Percentiles rank a stretch among this genome's conserved stretches.
phyloP scores from a whole-genome alignment of 2,113 vertebrate species.

The Bos javanicus region DNA sequence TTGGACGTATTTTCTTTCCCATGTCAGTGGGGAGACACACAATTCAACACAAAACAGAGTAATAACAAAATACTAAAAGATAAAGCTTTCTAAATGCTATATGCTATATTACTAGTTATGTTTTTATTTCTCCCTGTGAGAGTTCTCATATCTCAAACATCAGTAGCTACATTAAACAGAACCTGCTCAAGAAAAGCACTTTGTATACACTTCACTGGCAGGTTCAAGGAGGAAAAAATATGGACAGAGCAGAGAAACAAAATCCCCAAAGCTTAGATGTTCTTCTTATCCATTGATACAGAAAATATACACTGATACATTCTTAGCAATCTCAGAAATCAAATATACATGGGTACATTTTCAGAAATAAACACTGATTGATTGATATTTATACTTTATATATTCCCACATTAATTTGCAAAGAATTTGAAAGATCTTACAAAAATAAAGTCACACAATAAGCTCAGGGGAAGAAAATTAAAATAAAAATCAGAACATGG shows the following conservation, averaged over 20 bases:
- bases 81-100: neutral
- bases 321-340: neutral
- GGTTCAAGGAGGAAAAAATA: neutral
- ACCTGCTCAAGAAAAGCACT: neutral
- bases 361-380: neutral
- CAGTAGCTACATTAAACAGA: neutral
- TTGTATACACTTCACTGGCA: neutral
- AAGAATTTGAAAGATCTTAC: neutral
- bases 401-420: neutral
- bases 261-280: neutral
- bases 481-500: neutral
- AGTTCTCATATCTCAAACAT: neutral
- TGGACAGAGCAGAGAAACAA: neutral
- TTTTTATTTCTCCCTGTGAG: neutral
- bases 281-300: neutral
- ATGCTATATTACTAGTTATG: neutral
- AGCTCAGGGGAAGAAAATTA: neutral
- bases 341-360: neutral
- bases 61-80: neutral
- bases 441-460: neutral
- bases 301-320: neutral
- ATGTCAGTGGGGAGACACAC: neutral
- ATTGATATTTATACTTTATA: neutral
- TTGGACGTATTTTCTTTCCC: neutral
- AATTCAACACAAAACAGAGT: neutral